Evolutionary conservation across 2,797 vertebrate genomes (phyloP).

Genomic region (Tachyglossus aculeatus): DNA sequence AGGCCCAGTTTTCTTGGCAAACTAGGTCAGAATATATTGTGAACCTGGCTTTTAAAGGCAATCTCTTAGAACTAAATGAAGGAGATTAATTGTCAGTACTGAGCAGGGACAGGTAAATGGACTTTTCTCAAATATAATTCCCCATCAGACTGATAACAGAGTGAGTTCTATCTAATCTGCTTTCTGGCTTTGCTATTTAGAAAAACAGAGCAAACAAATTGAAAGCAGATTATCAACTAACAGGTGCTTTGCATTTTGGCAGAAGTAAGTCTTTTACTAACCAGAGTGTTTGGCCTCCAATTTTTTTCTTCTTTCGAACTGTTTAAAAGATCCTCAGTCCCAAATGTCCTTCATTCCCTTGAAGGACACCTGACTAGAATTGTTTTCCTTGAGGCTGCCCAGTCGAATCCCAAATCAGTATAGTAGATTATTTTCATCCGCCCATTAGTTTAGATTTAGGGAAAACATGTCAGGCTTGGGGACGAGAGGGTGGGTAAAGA

Average conservation of each 20-base stretch:
- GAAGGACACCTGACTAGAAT: not conserved
- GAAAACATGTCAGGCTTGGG: slow-evolving; percentile 31
- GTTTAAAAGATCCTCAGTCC: not conserved
- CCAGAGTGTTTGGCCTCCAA: not conserved
- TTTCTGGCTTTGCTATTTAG: slow-evolving; percentile 23
- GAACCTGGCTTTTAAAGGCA: not conserved
- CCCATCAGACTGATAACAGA: slow-evolving; percentile 13
- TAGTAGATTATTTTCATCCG: not conserved
- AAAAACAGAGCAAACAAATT: slow-evolving; percentile 35
- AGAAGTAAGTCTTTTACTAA: not conserved
- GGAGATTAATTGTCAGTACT: slow-evolving; percentile 8
- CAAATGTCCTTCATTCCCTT: not conserved
- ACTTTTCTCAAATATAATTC: slow-evolving; percentile 4
- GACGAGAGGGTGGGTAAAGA: too few species aligned
- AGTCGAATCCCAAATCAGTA: slow-evolving; percentile 1
- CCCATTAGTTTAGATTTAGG: not conserved
- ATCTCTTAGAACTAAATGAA: not conserved
- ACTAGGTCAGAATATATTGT: not conserved
- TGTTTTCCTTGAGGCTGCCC: slow-evolving; percentile 2
- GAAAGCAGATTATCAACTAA: not conserved
- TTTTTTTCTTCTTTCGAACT: not conserved
- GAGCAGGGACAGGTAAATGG: not conserved
- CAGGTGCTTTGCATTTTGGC: not conserved
- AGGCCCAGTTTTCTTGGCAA: not conserved
- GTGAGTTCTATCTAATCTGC: slow-evolving; percentile 32